Base-by-base conservation (phyloP, 2,888 invertebrate species). In the Lutraria lutraria region DNA sequence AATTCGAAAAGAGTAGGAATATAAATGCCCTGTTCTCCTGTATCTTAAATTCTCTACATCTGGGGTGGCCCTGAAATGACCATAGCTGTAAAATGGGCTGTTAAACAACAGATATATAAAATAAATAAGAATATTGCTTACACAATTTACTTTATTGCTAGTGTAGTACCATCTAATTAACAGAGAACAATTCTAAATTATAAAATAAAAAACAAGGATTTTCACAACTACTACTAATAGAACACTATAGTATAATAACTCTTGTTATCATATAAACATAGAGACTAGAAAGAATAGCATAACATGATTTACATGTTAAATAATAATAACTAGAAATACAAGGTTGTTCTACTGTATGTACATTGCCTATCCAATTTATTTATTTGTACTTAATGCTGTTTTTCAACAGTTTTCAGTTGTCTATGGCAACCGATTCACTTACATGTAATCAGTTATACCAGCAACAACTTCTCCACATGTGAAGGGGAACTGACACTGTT, bases 121-220 rank as follows among this genome's bases (percentile, higher is more conserved):
- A n/a, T n/a, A 25, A 0, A 10, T 12, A 68, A 25, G 25, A 25
- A n/a, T 25, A 4, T 68, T 25, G 19, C n/a, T n/a, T 68, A 68
- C 63, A 68, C 63, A 68, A 68, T 25, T 25, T 68, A 68, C 12
- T 68, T 68, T 68, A 68, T 68, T 68, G 63, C 63, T 68, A 68
- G 25, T 68, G 63, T 68, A 68, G 25, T 25, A 68, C 63, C 25
- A 68, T 68, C 63, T 68, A 68, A 25, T 16, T 3, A 56, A 56
- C 56, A 56, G 21, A 68, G 43, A 68, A 68, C 63, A 12, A 25
- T 68, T 68, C 63, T 68, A 25, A 68, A 68, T 68, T 25, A 8
- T 68, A 68, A 68, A 68, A 25, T 25, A 12, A 68, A 25, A 68
- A 43, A 43, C 43, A 43, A 43, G 43, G 43, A 68, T 68, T 21